Evolutionary conservation across 2,888 invertebrate genomes (phyloP), one percentile per base, ranked within the genome.

Genomic region (Apamea crenata): DNA sequence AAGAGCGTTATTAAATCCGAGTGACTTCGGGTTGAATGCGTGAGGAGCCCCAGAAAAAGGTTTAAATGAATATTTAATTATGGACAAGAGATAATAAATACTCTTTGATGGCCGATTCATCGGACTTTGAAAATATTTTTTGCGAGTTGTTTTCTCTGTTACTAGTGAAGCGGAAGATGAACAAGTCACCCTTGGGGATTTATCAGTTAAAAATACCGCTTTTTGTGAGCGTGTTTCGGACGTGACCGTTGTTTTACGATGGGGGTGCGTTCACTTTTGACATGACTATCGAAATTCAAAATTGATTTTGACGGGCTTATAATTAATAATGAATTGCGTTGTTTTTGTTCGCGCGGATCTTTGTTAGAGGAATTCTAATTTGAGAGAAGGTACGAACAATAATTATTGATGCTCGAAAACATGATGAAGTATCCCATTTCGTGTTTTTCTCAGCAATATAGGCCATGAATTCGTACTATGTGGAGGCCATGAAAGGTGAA

Each of bases 1-100:
- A 91, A 90, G 87, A 87, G 87, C 90, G 91, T 92, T 93, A 94
- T 93, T 94, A 93, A 94, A 94, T 92, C 92, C 90, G 85, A 93
- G 88, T 89, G 91, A 92, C 90, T 91, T 92, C 80, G 90, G 93
- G 92, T 93, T 92, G 93, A 92, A 91, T 90, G 90, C 89, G 87
- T 90, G 88, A 91, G 89, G 72, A 47, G 63, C 72, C 40, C 40
- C 61, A 91, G 92, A 91, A 93, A 94, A 92, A 91, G 92, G 91
- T 79, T 91, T 68, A 89, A 91, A 92, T 92, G 92, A 93, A 94
- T 93, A 93, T 94, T 94, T 93, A 91, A 93, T 91, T 91, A 83
- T 82, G 68, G 85, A 82, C 73, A n/a, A 47, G 82, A 87, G 89
- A 89, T 91, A 36, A 89, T 91, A 36, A 90, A 91, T 87, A 84